Evolutionary conservation across 2,113 vertebrate genomes (phyloP).

Genomic region (Pelusios castaneus): DNA sequence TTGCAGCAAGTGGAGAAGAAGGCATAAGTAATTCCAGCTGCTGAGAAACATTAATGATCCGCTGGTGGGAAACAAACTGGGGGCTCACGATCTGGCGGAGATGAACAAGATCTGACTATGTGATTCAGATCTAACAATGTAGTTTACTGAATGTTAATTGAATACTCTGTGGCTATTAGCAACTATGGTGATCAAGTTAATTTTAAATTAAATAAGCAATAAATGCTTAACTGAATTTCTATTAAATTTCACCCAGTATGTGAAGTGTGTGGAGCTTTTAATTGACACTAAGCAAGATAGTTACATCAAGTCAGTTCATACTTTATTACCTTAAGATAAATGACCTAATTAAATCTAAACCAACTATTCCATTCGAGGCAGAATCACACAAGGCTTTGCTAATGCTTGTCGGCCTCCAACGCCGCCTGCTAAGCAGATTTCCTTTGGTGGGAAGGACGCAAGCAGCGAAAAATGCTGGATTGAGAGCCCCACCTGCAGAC

Average conservation of each 20-base stretch:
- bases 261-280: constrained; percentile 74
- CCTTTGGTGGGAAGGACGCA: background rate
- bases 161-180: constrained; percentile 78
- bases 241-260: constrained; percentile 78
- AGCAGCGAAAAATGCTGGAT: background rate
- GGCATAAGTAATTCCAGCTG: background rate
- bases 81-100: constrained; percentile 42
- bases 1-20: background rate
- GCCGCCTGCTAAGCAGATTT: background rate
- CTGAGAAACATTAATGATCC: background rate
- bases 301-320: constrained; percentile 75
- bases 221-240: constrained; percentile 80
- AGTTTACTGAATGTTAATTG: constrained; percentile 79
- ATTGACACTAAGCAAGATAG: constrained; percentile 77
- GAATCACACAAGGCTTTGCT: background rate
- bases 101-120: constrained; percentile 67
- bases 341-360: constrained; percentile 75
- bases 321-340: constrained; percentile 77
- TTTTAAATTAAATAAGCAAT: constrained; percentile 83
- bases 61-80: background rate
- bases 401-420: constrained; percentile 28
- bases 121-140: constrained; percentile 73
- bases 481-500: background rate
- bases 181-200: constrained; percentile 79
- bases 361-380: constrained; percentile 67